These are phyloP conservation scores for Augiades crinisus DNA, from an alignment of 2,888 invertebrate species.

Conservation along the genomic window DNA sequence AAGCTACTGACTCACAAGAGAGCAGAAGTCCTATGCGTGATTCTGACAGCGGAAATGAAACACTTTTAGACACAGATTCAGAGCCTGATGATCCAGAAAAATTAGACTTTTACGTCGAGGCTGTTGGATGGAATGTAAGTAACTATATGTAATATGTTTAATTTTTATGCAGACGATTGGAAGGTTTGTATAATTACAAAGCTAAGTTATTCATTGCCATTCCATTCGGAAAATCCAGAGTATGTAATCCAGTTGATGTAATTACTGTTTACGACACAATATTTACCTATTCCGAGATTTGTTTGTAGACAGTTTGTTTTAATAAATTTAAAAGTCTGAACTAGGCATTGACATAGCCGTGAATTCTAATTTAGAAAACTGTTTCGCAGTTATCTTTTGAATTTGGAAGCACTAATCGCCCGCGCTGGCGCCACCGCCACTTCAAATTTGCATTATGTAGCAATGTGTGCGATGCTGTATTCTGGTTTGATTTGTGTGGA, in stretches of 20 bases:
- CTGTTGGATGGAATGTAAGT: constrained; percentile 90
- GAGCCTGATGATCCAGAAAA: constrained; percentile 84
- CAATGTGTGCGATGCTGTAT: too few relatives aligned
- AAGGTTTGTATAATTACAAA: too few relatives aligned
- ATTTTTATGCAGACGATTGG: too few relatives aligned
- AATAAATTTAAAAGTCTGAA: constrained; percentile 46
- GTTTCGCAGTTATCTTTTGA: constrained; percentile 39
- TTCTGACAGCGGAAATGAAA: constrained; percentile 78
- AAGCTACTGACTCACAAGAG: constrained; percentile 62
- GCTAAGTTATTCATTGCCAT: too few relatives aligned
- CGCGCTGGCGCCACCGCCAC: too few relatives aligned
- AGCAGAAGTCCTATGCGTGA: constrained; percentile 57
- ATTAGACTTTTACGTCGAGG: constrained; percentile 82
- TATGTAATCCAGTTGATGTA: too few relatives aligned
- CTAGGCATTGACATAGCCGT: constrained; percentile 64
- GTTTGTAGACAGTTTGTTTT: constrained; percentile 34
- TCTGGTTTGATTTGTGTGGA: too few relatives aligned
- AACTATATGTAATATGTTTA: too few relatives aligned
- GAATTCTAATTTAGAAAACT: constrained; percentile 44
- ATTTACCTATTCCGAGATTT: too few relatives aligned
- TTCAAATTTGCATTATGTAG: not conserved
- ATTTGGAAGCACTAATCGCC: too few relatives aligned
- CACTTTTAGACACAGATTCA: constrained; percentile 83
- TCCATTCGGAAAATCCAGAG: not conserved
- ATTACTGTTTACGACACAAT: too few relatives aligned